Evolutionary conservation across 2,113 vertebrate genomes (phyloP).

Genomic region (Neolamprologus sp.): DNA sequence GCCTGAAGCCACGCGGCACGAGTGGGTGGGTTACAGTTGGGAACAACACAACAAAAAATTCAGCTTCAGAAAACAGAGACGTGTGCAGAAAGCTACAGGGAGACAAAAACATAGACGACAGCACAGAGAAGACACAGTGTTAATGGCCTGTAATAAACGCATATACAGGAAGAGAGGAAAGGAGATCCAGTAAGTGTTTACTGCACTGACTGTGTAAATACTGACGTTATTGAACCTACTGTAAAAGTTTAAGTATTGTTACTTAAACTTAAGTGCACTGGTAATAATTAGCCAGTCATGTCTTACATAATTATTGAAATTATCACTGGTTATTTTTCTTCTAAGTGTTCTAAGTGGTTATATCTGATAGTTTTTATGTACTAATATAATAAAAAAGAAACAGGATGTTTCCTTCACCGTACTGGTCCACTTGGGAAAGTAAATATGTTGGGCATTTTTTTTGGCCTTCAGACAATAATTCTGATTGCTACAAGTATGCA

Average conservation of each 20-base stretch:
- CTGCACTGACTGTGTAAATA: neutral
- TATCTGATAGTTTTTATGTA: accelerated
- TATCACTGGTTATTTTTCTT: neutral
- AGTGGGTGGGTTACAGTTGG: accelerated
- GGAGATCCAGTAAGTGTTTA: neutral
- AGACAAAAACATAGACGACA: neutral
- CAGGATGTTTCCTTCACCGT: accelerated
- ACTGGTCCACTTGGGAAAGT: neutral
- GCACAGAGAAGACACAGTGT: neutral
- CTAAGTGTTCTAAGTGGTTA: neutral
- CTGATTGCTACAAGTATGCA: neutral
- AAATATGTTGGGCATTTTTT: neutral
- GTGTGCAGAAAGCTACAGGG: neutral
- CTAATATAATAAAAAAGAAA: accelerated
- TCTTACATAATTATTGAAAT: neutral
- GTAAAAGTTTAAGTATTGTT: neutral
- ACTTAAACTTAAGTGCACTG: neutral
- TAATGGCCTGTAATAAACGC: neutral
- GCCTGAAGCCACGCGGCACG: neutral
- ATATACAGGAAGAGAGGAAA: neutral
- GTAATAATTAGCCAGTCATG: neutral
- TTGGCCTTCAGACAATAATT: neutral
- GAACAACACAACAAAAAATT: neutral
- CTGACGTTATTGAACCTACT: accelerated
- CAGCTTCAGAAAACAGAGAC: neutral